Evolutionary conservation across 2,888 invertebrate species (phyloP).

Genomic region (Oithona nana): DNA sequence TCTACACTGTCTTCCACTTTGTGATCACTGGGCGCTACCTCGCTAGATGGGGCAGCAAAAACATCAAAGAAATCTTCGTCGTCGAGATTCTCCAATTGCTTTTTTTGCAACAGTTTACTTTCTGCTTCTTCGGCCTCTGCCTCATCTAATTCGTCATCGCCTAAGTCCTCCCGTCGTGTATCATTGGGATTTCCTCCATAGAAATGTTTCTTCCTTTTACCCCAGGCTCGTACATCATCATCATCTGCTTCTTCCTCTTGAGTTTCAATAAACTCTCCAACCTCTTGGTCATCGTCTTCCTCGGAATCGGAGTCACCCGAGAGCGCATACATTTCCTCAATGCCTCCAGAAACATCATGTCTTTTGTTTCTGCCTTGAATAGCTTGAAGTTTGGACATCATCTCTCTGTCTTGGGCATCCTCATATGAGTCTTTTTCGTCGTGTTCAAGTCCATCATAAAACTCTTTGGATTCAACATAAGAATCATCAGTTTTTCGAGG

Average conservation of each 20-base stretch:
- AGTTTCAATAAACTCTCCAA: too few relatives aligned
- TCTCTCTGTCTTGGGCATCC: not conserved
- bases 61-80: slow-evolving; percentile 6
- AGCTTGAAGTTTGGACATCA: not conserved
- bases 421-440: not conserved
- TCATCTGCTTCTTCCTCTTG: not conserved
- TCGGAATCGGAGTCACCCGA: slow-evolving; percentile 1
- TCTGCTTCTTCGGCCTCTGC: not conserved
- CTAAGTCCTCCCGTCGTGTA: not conserved
- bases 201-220: not conserved
- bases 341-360: not conserved
- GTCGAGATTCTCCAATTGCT: not conserved
- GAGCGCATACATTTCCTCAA: not conserved
- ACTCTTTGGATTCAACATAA: not conserved
- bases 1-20: not conserved
- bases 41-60: not conserved
- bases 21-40: not conserved
- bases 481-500: not conserved
- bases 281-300: not conserved
- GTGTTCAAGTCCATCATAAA: not conserved
- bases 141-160: slow-evolving; percentile 6
- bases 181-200: slow-evolving; percentile 7
- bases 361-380: not conserved
- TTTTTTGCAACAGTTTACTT: not conserved
- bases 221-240: not conserved